These are phyloP conservation scores for Drosophila multiciliata DNA, from an alignment of 2,888 invertebrate species.

Conservation along the genomic window DNA sequence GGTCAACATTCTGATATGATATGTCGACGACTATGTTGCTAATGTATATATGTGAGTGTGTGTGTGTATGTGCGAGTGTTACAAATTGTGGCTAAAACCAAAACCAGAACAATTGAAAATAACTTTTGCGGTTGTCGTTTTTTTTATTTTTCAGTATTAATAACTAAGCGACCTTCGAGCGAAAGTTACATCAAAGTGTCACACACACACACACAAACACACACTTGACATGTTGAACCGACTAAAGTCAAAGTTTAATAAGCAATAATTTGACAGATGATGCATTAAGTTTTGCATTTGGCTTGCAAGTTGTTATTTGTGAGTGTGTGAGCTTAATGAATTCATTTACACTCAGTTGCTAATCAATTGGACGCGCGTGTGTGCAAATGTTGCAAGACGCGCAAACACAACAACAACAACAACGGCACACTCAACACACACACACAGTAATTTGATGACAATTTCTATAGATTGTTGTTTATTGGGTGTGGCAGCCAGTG, in stretches of 20 bases:
- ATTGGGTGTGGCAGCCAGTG: conserved; percentile 40
- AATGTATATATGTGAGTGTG: background rate
- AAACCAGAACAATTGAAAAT: conserved; percentile 48
- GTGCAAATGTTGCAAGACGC: conserved; percentile 42
- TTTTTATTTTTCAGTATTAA: background rate
- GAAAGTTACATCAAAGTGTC: background rate
- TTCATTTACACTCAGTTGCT: conserved; percentile 72
- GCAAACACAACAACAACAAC: conserved; percentile 21
- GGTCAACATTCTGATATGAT: conserved; percentile 28
- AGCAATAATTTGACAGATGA: conserved; percentile 62
- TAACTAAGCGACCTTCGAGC: conserved; percentile 33
- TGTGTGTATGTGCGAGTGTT: background rate
- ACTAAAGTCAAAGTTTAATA: conserved; percentile 59
- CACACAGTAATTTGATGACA: conserved; percentile 5
- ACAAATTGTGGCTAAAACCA: conserved; percentile 3
- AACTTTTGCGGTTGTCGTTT: conserved; percentile 33
- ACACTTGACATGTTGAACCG: conserved; percentile 35
- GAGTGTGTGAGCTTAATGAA: conserved; percentile 55
- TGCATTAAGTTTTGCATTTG: conserved; percentile 32
- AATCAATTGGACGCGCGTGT: conserved; percentile 72
- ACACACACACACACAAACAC: background rate
- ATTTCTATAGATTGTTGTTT: conserved; percentile 20
- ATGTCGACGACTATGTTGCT: conserved; percentile 43
- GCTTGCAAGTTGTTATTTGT: conserved; percentile 32
- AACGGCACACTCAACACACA: background rate